Evolutionary conservation across 2,888 invertebrate species (phyloP), one percentile per base, ranked within the genome.

Genomic region (Antitype chi): DNA sequence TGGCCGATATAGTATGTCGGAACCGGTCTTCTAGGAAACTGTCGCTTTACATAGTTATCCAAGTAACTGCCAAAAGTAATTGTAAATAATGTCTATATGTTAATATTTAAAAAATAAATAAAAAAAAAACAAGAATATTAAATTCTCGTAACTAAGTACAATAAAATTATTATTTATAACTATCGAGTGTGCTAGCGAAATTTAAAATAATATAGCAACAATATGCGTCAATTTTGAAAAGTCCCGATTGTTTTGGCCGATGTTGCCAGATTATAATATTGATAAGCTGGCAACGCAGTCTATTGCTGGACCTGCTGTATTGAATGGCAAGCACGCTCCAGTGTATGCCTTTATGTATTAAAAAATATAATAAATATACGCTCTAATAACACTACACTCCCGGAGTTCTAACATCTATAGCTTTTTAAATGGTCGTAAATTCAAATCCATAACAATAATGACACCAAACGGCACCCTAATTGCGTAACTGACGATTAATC

Each of bases 71-170:
- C 78, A 74, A 71, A 73, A 72, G 1, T 53, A 28, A n/a, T 3
- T 85, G 78, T 83, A 77, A 74, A 80, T 71, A 73, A 28, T 76
- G n/a, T 78, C 62, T 59, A 32, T 67, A 75, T 49, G 69, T 72
- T 68, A 74, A 59, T 73, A 68, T 68, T 77, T 70, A 83, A 28
- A 67, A 57, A 52, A 32, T 43, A 32, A 70, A 47, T 71, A 73
- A 47, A 25, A n/a, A 5, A 38, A 38, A 5, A 52, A n/a, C 7
- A 70, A 69, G 53, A 32, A 49, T 28, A 28, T 78, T 71, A 53
- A 43, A 68, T 63, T 84, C 70, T 67, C 9, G 59, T 71, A 68
- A 71, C 52, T 70, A 84, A 85, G 83, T 85, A 85, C 85, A 85
- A 81, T 81, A 76, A 78, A 59, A 49, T 25, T 0, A 38, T n/a